Percentiles rank a stretch among this genome's conserved stretches.
Evolutionary conservation across 1,140 invertebrate species (phyloP).

Genomic region (Pseudomyrmex dendroicus): DNA sequence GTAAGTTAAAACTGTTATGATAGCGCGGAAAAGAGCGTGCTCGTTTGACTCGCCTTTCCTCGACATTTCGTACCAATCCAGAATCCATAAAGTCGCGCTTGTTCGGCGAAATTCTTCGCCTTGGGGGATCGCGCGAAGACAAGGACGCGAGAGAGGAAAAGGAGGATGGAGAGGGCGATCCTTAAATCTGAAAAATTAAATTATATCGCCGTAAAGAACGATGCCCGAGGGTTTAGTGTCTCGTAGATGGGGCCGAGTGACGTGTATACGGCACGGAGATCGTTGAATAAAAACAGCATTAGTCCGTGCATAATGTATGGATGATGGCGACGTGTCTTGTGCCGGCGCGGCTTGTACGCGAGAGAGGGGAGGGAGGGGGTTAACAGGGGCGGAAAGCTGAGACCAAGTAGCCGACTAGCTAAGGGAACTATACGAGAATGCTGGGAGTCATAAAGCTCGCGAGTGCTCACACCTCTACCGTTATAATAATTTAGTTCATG

Average conservation of each 20-base stretch:
- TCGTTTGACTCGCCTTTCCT: neutral
- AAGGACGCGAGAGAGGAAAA: slow-evolving; percentile 66
- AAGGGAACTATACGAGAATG: slow-evolving; percentile 77
- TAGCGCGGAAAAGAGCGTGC: neutral
- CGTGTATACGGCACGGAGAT: slow-evolving; percentile 64
- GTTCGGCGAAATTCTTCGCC: slow-evolving; percentile 61
- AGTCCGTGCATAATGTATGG: slow-evolving; percentile 83
- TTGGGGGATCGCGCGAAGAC: slow-evolving; percentile 62
- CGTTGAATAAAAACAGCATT: slow-evolving; percentile 84
- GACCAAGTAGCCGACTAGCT: slow-evolving; percentile 63
- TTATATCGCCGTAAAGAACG: slow-evolving; percentile 83
- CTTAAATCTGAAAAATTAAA: slow-evolving; percentile 85
- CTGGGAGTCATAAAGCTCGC: slow-evolving; percentile 78
- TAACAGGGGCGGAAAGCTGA: slow-evolving; percentile 25
- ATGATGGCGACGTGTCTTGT: slow-evolving; percentile 74
- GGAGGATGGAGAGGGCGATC: slow-evolving; percentile 64
- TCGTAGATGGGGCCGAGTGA: slow-evolving; percentile 68
- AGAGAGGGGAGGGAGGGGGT: slow-evolving; percentile 5
- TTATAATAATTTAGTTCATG: slow-evolving; percentile 80
- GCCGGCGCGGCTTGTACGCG: slow-evolving; percentile 45
- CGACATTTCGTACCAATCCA: slow-evolving; percentile 49
- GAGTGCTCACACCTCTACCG: slow-evolving; percentile 67
- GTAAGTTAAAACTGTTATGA: neutral
- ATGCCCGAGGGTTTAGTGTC: slow-evolving; percentile 77
- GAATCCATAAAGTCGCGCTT: slow-evolving; percentile 66